Conservation (phyloP, 2,888 invertebrate genomes). For the Pristionchus exspectatus region DNA sequence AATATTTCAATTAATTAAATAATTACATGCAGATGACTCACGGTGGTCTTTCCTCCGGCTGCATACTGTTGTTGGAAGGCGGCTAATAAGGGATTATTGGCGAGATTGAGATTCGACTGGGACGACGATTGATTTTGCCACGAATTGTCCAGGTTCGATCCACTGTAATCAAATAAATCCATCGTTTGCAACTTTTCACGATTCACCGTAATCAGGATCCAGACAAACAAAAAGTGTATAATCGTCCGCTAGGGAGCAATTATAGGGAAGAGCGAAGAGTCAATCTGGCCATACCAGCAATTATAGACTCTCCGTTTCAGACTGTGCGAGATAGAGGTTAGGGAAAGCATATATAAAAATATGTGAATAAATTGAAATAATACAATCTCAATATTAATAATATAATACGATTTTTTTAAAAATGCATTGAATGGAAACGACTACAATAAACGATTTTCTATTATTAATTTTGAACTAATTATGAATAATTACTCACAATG, state of each 20-base stretch:
- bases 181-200: neutral
- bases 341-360: too few species aligned
- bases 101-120: conserved; percentile 28
- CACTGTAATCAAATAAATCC: neutral
- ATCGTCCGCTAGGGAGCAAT: too few species aligned
- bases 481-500: neutral
- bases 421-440: neutral
- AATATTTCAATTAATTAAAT: neutral
- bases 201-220: too few species aligned
- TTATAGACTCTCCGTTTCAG: too few species aligned
- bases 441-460: too few species aligned
- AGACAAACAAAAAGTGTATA: too few species aligned
- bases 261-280: too few species aligned
- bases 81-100: neutral
- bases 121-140: conserved; percentile 10
- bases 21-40: neutral
- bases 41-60: neutral
- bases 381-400: too few species aligned
- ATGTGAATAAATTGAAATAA: too few species aligned
- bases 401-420: neutral
- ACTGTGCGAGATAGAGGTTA: too few species aligned
- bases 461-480: neutral
- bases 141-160: neutral
- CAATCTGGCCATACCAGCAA: too few species aligned
- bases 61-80: conserved; percentile 8